Base-by-base conservation (phyloP, 1,140 invertebrate species). In the Zaprionus gabonicus region DNA sequence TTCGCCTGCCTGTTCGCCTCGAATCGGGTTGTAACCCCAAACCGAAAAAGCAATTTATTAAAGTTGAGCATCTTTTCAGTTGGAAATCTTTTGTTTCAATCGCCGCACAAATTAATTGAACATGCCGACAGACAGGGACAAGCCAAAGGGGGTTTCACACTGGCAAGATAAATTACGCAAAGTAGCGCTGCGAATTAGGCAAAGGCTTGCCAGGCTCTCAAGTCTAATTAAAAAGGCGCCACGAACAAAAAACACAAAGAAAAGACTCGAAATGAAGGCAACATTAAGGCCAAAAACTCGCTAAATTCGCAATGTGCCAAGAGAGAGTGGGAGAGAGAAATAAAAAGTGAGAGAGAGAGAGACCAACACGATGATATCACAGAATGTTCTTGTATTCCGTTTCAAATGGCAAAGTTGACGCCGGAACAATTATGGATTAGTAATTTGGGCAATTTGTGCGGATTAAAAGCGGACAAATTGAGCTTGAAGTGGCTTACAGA, bases 31-130 rank as follows among this genome's bases (percentile, higher is more conserved):
- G 51, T 51, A 74, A 78, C 70, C 53, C 67, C 58, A 82, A 55
- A 60, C 65, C 65, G 10, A 74, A 84, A 74, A 84, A 83, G 51
- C 82, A 56, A 78, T 84, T 83, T 81, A 81, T 71, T 81, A 78
- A 65, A 64, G 25, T 65, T 55, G 28, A 58, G 60, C 23, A 38
- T 63, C 44, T 60, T 65, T 63, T 38, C 41, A 51, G 20, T 41
- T 60, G 12, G n/a, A 55, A 49, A 51, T 38, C 68, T 25, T 46
- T 31, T 53, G 46, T 55, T 64, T 49, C 34, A 82, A 71, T 56
- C 44, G 66, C 44, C 57, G 67, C 59, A 58, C 28, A 58, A 84
- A 78, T 73, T 83, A 81, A 83, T 81, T 77, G 73, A 78, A 84
- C 78, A 70, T 27, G 73, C 60, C 62, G 23, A 27, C 28, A 60